Evolutionary conservation across 2,797 vertebrate species (phyloP).

Genomic region (Ambastaia sidthimunki): DNA sequence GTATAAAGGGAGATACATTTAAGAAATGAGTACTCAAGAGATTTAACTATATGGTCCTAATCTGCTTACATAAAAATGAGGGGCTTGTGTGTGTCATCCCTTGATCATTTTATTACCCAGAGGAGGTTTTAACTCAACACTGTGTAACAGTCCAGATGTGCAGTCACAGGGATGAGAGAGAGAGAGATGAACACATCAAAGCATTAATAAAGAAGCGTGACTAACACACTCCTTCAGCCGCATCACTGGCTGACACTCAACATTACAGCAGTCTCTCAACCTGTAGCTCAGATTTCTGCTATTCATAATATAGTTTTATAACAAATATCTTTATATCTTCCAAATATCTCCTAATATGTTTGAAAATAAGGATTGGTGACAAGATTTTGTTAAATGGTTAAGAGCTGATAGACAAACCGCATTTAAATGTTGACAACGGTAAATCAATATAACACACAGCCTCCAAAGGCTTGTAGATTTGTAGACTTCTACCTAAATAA

Average conservation of each 20-base stretch:
- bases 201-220: background rate
- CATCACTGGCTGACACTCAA: background rate
- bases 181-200: background rate
- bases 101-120: background rate
- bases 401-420: too few relatives aligned
- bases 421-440: background rate
- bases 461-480: background rate
- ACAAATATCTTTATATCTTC: too few relatives aligned
- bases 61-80: background rate
- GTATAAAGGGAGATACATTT: too few relatives aligned
- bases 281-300: background rate
- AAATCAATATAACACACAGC: background rate
- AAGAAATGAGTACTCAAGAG: background rate
- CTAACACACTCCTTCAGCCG: background rate
- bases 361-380: too few relatives aligned
- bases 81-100: background rate
- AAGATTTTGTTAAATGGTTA: too few relatives aligned
- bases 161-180: background rate
- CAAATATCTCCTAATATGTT: too few relatives aligned
- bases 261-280: background rate
- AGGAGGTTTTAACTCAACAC: background rate
- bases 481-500: background rate
- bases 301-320: background rate
- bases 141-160: conserved; percentile 13
- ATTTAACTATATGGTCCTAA: background rate